Base-by-base conservation (phyloP, 1,140 invertebrate genomes). In the Pararge aegeria region DNA sequence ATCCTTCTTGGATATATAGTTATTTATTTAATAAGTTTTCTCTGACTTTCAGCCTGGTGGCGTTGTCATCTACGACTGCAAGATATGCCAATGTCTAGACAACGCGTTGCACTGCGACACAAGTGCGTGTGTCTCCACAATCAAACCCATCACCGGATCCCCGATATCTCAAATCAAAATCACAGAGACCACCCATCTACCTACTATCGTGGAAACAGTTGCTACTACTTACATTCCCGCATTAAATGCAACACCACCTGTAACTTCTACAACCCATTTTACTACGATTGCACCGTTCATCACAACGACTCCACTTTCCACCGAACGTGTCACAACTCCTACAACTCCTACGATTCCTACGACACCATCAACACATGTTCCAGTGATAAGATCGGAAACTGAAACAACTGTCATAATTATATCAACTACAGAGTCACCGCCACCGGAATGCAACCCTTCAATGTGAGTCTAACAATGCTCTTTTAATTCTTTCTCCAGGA, bases 61-160 rank as follows among this genome's bases (percentile, higher is more conserved):
- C 5, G 82, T 93, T 1, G 68, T 90, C n/a, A 91, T 92, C 49
- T 90, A 91, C 5, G 90, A 91, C 0, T 95, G 94, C 68, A 90
- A 93, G 72, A 90, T 92, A 13, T 96, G 95, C 66, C 95, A 96
- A 66, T 97, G 95, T 68, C 81, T 95, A 0, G 92, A 95, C 67
- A 95, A 96, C 80, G 91, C 90, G n/a, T 93, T 94, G 61, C 85
- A 93, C 50, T 95, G 94, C 75, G 92, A 92, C 75, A 83, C 83
- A 60, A 91, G 81, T 16, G 73, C 82, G 9, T 94, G 93, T 61
- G 34, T 75, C 1, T 59, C 65, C 1, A 61, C 68, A 18, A 30
- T 40, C 12, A 61, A 64, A 0, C 54, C 61, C 2, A 12, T 52
- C 0, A 58, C 21, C 0, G 66, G 66, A 0, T 64, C 75, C 13